phyloP scores from a whole-genome alignment of 2,888 invertebrate genomes.

The Pristionchus maxplancki region DNA sequence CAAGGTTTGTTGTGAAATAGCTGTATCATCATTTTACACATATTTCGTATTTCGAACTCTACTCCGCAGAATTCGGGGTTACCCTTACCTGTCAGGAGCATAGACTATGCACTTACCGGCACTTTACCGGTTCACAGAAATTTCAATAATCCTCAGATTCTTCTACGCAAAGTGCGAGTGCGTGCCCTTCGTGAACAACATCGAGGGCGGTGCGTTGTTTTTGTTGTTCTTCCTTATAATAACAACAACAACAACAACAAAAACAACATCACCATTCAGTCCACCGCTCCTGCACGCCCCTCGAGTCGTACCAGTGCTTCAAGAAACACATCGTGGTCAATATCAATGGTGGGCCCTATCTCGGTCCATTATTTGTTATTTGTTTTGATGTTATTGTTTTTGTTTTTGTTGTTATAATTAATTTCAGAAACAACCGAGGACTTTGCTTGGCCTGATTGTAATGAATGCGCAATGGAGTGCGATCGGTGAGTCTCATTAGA shows the following conservation, averaged over 20 bases:
- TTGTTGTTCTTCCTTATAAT: background rate
- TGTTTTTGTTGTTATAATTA: background rate
- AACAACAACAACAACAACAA: background rate
- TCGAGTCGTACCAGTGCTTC: constrained; percentile 46
- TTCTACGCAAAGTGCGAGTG: constrained; percentile 63
- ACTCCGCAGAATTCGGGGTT: too few relatives aligned
- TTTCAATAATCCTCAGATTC: constrained; percentile 45
- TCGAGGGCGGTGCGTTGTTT: constrained; percentile 58
- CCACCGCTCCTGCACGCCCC: constrained; percentile 44
- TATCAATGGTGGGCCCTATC: constrained; percentile 41
- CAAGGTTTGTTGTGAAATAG: background rate
- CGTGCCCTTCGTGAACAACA: constrained; percentile 65
- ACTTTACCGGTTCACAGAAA: background rate
- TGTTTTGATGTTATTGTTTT: background rate
- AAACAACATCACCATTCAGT: background rate
- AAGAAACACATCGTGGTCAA: constrained; percentile 24
- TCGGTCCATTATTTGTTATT: background rate
- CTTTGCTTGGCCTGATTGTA: constrained; percentile 55
- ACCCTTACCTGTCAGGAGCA: too few relatives aligned
- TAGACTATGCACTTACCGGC: too few relatives aligned
- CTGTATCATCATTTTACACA: too few relatives aligned
- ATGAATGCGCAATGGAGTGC: constrained; percentile 63
- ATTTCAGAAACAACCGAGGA: constrained; percentile 51
- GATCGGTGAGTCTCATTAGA: constrained; percentile 44
- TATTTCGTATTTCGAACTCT: too few relatives aligned